These are phyloP conservation scores for Apotomis turbidana DNA, from an alignment of 2,888 invertebrate genomes.

Conservation along the genomic window DNA sequence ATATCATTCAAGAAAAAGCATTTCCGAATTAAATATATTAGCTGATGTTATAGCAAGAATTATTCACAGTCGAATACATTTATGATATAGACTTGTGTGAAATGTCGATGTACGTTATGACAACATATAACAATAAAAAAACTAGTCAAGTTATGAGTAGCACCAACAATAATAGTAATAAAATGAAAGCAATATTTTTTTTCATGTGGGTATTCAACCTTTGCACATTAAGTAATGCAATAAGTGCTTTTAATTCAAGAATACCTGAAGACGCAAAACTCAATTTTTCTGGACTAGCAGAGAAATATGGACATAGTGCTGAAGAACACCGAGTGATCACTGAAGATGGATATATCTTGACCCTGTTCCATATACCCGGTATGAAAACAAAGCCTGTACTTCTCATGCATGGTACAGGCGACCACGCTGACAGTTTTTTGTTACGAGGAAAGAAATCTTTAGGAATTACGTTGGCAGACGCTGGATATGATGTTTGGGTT, in stretches of 20 bases:
- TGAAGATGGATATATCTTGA: constrained; percentile 32
- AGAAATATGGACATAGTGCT: constrained; percentile 31
- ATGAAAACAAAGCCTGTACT: constrained; percentile 49
- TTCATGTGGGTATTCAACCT: neutral
- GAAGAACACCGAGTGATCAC: constrained; percentile 33
- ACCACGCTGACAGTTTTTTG: constrained; percentile 56
- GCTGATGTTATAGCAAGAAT: neutral
- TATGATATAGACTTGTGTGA: too few relatives aligned
- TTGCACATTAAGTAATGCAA: neutral
- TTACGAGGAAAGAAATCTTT: constrained; percentile 53
- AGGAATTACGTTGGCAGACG: constrained; percentile 63
- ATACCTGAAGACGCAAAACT: constrained; percentile 22
- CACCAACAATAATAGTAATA: neutral
- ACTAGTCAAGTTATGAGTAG: too few relatives aligned
- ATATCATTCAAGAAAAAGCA: neutral
- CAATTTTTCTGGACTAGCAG: constrained; percentile 25
- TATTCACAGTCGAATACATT: too few relatives aligned
- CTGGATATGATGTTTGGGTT: constrained; percentile 75
- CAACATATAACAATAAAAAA: too few relatives aligned
- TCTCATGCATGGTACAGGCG: constrained; percentile 58
- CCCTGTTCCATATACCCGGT: constrained; percentile 34
- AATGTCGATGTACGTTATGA: too few relatives aligned
- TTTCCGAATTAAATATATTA: neutral
- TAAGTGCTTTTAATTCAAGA: neutral
- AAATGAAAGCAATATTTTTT: neutral